A percentile compares a stretch with the other conserved stretches of the same genome.
phyloP scores from a whole-genome alignment of 2,113 vertebrate species.

The Seriola aureovittata region DNA sequence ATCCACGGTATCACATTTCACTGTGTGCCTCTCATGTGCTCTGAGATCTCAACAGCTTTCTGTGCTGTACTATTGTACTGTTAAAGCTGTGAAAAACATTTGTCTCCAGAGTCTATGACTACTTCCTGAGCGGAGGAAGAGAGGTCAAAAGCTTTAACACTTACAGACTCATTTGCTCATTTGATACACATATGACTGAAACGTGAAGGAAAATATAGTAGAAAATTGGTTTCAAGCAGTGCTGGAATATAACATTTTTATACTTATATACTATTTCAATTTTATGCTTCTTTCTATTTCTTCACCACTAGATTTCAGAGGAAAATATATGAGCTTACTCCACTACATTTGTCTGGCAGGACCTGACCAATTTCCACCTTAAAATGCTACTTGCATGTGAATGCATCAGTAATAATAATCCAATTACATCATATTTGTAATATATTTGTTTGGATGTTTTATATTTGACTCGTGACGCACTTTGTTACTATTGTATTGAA shows the following conservation, averaged over 20 bases:
- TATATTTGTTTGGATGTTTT: background rate
- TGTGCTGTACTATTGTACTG: background rate
- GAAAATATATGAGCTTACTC: background rate
- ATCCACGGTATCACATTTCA: slow-evolving; percentile 57
- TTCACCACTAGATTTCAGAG: background rate
- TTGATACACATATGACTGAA: background rate
- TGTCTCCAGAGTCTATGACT: background rate
- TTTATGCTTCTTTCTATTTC: background rate
- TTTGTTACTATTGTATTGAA: no score
- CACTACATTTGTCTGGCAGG: background rate
- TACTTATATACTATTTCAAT: background rate
- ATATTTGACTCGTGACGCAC: no score
- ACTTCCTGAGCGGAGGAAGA: background rate
- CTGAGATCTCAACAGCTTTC: background rate
- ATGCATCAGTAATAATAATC: background rate
- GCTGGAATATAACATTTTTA: background rate
- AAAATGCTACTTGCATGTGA: background rate
- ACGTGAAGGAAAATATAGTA: background rate
- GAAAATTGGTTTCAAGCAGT: background rate
- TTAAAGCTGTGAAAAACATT: background rate
- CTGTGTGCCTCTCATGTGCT: slow-evolving; percentile 13
- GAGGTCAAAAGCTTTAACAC: background rate
- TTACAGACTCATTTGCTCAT: background rate
- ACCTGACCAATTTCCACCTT: background rate
- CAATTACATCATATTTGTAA: background rate